phyloP scores from a whole-genome alignment of 2,113 vertebrate species.

The Ornithorhynchus anatinus region DNA sequence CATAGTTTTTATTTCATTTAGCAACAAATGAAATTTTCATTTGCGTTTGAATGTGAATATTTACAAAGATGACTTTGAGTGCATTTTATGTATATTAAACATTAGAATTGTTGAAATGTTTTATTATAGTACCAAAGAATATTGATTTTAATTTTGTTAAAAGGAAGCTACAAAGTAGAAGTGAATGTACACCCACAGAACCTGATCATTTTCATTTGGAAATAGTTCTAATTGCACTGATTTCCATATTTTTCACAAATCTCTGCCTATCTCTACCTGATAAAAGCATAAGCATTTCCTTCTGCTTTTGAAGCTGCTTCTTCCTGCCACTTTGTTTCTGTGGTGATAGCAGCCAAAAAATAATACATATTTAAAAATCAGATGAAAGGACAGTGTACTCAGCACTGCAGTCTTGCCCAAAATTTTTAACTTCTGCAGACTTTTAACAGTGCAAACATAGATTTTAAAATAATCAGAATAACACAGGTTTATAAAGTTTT shows the following conservation, averaged over 20 bases:
- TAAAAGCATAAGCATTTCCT: neutral
- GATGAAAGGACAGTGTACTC: neutral
- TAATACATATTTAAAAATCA: neutral
- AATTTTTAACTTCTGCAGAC: neutral
- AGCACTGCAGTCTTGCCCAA: neutral
- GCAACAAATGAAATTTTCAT: too few relatives aligned
- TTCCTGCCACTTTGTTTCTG: neutral
- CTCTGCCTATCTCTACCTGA: neutral
- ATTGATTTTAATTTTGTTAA: neutral
- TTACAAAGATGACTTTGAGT: neutral
- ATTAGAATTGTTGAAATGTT: conserved; percentile 23
- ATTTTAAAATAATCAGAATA: neutral
- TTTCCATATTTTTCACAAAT: conserved; percentile 19
- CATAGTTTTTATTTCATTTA: too few relatives aligned
- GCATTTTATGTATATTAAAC: conserved; percentile 10
- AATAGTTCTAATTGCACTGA: conserved; percentile 7
- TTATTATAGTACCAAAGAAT: conserved; percentile 62
- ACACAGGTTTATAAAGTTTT: conserved; percentile 39
- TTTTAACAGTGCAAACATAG: conserved; percentile 3
- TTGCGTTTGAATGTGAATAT: conserved; percentile 24
- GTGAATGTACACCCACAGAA: neutral
- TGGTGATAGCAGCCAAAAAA: too few relatives aligned
- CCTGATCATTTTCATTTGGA: conserved; percentile 32
- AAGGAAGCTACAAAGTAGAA: conserved; percentile 9
- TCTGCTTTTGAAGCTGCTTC: neutral